Conservation (phyloP, 2,113 vertebrate genomes). For the Planiliza haematocheilus region DNA sequence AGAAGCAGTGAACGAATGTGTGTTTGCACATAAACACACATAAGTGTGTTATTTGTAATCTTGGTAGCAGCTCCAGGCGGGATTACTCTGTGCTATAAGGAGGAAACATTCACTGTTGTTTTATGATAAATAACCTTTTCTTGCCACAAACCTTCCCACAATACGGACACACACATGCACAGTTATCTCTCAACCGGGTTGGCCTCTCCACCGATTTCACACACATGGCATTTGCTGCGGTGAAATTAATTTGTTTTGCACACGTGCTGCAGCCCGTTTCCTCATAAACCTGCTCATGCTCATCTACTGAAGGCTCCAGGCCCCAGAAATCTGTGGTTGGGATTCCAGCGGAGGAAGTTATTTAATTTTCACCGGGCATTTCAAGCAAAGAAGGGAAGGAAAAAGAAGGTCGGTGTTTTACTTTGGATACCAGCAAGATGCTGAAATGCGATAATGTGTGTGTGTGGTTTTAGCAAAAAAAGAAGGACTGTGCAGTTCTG, state of each 20-base stretch:
- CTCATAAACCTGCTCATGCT: slow-evolving; percentile 7
- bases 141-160: slow-evolving; percentile 23
- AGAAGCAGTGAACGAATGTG: slow-evolving; percentile 8
- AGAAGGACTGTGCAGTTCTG: neutral
- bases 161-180: slow-evolving; percentile 35
- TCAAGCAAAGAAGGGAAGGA: neutral
- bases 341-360: slow-evolving; percentile 6
- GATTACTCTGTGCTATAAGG: slow-evolving; percentile 56
- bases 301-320: neutral
- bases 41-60: slow-evolving; percentile 55
- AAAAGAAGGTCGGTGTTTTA: neutral
- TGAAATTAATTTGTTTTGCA: slow-evolving; percentile 62
- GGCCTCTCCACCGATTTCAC: slow-evolving; percentile 45
- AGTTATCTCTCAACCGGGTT: slow-evolving; percentile 25
- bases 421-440: neutral
- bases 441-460: neutral
- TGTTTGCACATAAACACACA: too few species aligned
- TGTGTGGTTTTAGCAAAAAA: neutral
- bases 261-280: slow-evolving; percentile 15
- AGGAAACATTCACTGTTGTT: slow-evolving; percentile 53
- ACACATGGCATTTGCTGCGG: slow-evolving; percentile 68
- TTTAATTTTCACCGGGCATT: slow-evolving; percentile 20
- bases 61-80: slow-evolving; percentile 54
- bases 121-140: slow-evolving; percentile 69
- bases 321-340: neutral